These are phyloP conservation scores for Nothocercus nigrocapillus DNA, from an alignment of 2,113 vertebrate genomes.

Conservation along the genomic window DNA sequence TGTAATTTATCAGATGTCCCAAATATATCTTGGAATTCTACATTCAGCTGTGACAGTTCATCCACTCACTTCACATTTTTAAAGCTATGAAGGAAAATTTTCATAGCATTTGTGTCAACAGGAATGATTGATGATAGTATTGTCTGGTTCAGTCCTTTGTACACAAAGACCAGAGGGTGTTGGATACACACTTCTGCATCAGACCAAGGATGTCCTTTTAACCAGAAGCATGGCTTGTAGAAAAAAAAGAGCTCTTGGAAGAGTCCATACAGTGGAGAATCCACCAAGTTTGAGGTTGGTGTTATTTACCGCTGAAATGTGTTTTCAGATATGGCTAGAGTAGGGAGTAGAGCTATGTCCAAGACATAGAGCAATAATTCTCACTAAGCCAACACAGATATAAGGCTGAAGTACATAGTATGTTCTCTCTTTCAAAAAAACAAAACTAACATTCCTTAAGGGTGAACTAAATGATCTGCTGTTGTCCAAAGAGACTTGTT, in stretches of 20 bases:
- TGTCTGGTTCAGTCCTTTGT: neutral
- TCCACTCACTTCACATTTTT: neutral
- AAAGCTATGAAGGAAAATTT: neutral
- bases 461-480: neutral
- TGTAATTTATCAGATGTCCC: neutral
- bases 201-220: neutral
- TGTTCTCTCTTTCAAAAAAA: neutral
- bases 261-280: neutral
- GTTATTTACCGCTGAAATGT: neutral
- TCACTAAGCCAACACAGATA: neutral
- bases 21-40: neutral
- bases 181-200: neutral
- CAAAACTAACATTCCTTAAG: neutral
- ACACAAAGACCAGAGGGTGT: neutral
- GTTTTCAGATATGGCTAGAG: neutral
- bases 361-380: neutral
- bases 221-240: neutral
- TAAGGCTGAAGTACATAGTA: neutral
- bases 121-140: neutral
- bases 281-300: neutral
- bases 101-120: neutral
- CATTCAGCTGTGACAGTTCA: neutral
- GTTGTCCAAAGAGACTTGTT: neutral
- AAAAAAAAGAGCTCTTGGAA: neutral
- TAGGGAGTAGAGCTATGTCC: neutral